These are phyloP conservation scores for Drosophila infuscata DNA, from an alignment of 2,888 invertebrate species.

Conservation along the genomic window DNA sequence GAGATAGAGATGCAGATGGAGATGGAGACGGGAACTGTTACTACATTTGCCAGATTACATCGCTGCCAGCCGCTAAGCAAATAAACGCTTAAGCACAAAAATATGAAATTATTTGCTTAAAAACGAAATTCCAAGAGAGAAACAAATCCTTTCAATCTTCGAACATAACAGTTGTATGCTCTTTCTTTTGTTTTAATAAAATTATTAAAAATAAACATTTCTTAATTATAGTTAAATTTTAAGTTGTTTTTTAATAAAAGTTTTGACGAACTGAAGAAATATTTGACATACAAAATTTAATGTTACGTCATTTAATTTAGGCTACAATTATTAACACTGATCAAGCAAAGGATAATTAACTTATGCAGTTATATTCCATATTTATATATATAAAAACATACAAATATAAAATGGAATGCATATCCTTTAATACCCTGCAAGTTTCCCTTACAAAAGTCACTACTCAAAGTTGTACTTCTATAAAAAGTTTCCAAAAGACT, in stretches of 20 bases:
- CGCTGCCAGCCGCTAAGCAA: conserved; percentile 57
- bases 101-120: conserved; percentile 75
- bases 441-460: conserved; percentile 19
- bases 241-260: neutral
- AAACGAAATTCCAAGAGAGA: conserved; percentile 29
- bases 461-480: conserved; percentile 6
- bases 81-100: conserved; percentile 75
- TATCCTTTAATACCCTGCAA: neutral
- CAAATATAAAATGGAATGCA: neutral
- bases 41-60: conserved; percentile 73
- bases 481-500: conserved; percentile 42
- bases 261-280: neutral
- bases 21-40: conserved; percentile 16
- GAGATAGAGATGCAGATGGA: neutral
- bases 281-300: neutral
- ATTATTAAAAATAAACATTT: neutral
- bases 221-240: too few relatives aligned
- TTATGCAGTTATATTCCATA: neutral
- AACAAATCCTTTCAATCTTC: neutral
- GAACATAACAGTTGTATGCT: conserved; percentile 20
- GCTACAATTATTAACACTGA: neutral
- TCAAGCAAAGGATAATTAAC: neutral
- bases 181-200: neutral
- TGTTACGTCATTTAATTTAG: accelerated
- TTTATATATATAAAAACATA: neutral